phyloP scores from a whole-genome alignment of 1,140 invertebrate species.

The Pseudomyrmex pallidus region DNA sequence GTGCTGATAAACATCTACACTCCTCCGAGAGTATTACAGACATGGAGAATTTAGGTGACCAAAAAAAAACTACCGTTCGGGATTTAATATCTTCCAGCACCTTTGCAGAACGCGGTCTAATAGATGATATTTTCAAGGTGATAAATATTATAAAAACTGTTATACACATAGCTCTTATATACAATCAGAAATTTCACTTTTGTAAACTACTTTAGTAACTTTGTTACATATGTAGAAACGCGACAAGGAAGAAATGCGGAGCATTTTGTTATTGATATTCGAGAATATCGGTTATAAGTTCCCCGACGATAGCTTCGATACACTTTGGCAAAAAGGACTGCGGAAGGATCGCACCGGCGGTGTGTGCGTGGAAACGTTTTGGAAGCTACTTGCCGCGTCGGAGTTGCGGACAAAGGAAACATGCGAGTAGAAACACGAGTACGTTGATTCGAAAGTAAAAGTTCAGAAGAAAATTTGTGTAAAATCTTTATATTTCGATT shows the following conservation, averaged over 20 bases:
- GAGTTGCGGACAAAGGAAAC: background rate
- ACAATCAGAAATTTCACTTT: background rate
- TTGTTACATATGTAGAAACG: constrained; percentile 22
- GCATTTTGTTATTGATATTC: too few relatives aligned
- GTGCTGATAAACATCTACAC: background rate
- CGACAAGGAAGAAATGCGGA: constrained; percentile 54
- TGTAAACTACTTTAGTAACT: background rate
- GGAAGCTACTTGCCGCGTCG: constrained; percentile 19
- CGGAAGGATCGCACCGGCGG: background rate
- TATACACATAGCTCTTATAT: too few relatives aligned
- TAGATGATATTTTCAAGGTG: constrained; percentile 58
- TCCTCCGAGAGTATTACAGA: background rate
- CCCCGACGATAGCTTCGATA: constrained; percentile 48
- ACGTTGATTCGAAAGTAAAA: background rate
- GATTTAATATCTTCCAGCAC: constrained; percentile 52
- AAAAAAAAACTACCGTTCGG: background rate
- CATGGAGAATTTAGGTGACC: constrained; percentile 3
- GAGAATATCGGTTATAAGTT: constrained; percentile 52
- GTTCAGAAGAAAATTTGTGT: constrained; percentile 1
- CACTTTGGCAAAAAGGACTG: constrained; percentile 52
- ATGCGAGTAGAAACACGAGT: constrained; percentile 20
- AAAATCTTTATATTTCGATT: background rate
- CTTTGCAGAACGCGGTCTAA: constrained; percentile 48
- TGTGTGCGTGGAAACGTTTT: constrained; percentile 60
- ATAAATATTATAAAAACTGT: too few relatives aligned